These are phyloP conservation scores for Drosophila leonis DNA, from an alignment of 2,888 invertebrate genomes.

Conservation along the genomic window DNA sequence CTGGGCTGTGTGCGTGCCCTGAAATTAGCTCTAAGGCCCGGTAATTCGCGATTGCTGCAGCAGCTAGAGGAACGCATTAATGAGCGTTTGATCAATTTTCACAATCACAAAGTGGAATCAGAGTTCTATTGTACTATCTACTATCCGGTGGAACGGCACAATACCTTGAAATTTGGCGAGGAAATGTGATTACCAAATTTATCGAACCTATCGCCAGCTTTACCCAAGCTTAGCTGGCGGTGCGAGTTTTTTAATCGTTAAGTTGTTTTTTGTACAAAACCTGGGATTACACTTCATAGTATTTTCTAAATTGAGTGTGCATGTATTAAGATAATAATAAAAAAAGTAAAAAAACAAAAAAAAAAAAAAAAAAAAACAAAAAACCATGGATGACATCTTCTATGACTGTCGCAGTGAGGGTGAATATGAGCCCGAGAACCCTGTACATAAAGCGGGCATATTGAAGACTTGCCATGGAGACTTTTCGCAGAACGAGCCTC, in stretches of 20 bases:
- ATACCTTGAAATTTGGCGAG: slow-evolving; percentile 17
- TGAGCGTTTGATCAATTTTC: slow-evolving; percentile 74
- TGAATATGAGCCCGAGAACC: slow-evolving; percentile 3
- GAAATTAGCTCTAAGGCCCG: slow-evolving; percentile 71
- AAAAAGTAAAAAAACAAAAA: slow-evolving; percentile 8
- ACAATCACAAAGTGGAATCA: slow-evolving; percentile 76
- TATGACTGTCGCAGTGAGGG: slow-evolving; percentile 54
- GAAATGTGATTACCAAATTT: slow-evolving; percentile 12
- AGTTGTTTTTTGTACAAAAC: slow-evolving; percentile 14
- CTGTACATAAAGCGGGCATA: neutral
- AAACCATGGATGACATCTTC: slow-evolving; percentile 46
- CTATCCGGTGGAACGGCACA: slow-evolving; percentile 77
- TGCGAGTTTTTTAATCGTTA: slow-evolving; percentile 1
- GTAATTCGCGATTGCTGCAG: slow-evolving; percentile 68
- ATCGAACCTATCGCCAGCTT: neutral
- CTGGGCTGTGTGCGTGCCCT: slow-evolving; percentile 74
- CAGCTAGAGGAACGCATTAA: slow-evolving; percentile 78
- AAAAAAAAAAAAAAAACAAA: neutral
- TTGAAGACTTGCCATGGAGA: neutral
- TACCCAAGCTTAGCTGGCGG: slow-evolving; percentile 22
- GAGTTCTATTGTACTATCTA: slow-evolving; percentile 83
- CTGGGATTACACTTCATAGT: slow-evolving; percentile 14
- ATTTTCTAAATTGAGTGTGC: slow-evolving; percentile 43
- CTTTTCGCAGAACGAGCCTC: neutral
- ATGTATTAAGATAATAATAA: slow-evolving; percentile 6